Evolutionary conservation across 2,888 invertebrate genomes (phyloP).

Genomic region (Synanthedon myopaeformis): DNA sequence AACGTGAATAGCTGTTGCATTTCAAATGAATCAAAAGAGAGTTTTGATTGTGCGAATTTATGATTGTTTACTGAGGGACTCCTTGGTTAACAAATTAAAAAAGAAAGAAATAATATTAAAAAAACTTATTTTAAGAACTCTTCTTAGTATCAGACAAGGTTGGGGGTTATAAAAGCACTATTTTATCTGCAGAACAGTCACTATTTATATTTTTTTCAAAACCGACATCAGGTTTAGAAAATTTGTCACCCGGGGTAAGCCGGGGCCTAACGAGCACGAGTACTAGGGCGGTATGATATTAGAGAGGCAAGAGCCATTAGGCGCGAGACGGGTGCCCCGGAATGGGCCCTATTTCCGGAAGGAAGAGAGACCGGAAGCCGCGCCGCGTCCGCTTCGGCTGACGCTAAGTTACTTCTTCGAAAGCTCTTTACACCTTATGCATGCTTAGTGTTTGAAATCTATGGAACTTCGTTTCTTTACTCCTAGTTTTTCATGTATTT

Average conservation of each 20-base stretch:
- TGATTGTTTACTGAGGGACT: too few relatives aligned
- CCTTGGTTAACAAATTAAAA: too few relatives aligned
- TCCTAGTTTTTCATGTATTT: neutral
- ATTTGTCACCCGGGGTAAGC: neutral
- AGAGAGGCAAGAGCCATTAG: slow-evolving; percentile 47
- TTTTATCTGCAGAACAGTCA: too few relatives aligned
- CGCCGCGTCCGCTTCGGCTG: slow-evolving; percentile 44
- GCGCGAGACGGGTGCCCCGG: slow-evolving; percentile 29
- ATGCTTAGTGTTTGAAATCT: neutral
- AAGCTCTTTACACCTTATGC: neutral
- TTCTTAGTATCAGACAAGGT: too few relatives aligned
- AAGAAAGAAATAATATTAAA: too few relatives aligned
- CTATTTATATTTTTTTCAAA: too few relatives aligned
- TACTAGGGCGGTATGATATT: slow-evolving; percentile 60
- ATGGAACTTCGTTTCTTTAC: neutral
- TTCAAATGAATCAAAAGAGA: too few relatives aligned
- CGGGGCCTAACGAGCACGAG: slow-evolving; percentile 33
- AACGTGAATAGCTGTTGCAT: too few relatives aligned
- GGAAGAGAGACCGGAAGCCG: slow-evolving; percentile 59
- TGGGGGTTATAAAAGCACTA: too few relatives aligned
- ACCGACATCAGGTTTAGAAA: neutral
- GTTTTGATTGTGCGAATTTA: too few relatives aligned
- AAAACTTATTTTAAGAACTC: too few relatives aligned
- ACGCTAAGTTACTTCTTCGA: slow-evolving; percentile 26
- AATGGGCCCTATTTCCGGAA: slow-evolving; percentile 67